Percentiles rank a stretch among this genome's conserved stretches.
phyloP scores from a whole-genome alignment of 2,888 invertebrate species.

The Agonopterix arenella region DNA sequence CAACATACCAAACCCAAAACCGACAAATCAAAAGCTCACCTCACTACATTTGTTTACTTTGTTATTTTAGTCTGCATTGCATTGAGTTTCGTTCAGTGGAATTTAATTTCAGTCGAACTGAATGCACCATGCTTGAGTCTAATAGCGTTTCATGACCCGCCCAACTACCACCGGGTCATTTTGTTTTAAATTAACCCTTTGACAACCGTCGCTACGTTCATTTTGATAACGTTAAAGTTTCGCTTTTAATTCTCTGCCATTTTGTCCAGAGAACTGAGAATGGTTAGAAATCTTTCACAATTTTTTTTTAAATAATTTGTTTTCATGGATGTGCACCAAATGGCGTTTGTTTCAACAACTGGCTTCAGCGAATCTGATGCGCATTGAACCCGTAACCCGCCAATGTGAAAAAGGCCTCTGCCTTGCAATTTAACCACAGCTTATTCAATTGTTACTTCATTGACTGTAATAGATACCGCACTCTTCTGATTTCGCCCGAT shows the following conservation, averaged over 20 bases:
- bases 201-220: constrained; percentile 10
- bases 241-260: constrained; percentile 14
- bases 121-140: constrained; percentile 14
- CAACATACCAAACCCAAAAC: neutral
- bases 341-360: too few relatives aligned
- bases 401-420: too few relatives aligned
- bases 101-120: constrained; percentile 28
- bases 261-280: neutral
- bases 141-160: constrained; percentile 10
- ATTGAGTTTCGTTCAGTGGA: constrained; percentile 21
- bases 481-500: too few relatives aligned
- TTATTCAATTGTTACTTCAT: too few relatives aligned
- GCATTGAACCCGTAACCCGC: too few relatives aligned
- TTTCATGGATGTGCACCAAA: too few relatives aligned
- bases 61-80: constrained; percentile 29
- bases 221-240: constrained; percentile 11
- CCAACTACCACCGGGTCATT: constrained; percentile 14
- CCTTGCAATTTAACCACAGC: too few relatives aligned
- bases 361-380: too few relatives aligned
- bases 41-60: constrained; percentile 22
- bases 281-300: neutral
- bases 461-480: too few relatives aligned
- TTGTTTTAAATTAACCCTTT: constrained; percentile 21
- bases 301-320: too few relatives aligned
- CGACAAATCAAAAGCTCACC: constrained; percentile 9